Percentiles rank a stretch among this genome's conserved stretches.
Conservation (phyloP, 2,113 vertebrate genomes). For the Sander lucioperca region DNA sequence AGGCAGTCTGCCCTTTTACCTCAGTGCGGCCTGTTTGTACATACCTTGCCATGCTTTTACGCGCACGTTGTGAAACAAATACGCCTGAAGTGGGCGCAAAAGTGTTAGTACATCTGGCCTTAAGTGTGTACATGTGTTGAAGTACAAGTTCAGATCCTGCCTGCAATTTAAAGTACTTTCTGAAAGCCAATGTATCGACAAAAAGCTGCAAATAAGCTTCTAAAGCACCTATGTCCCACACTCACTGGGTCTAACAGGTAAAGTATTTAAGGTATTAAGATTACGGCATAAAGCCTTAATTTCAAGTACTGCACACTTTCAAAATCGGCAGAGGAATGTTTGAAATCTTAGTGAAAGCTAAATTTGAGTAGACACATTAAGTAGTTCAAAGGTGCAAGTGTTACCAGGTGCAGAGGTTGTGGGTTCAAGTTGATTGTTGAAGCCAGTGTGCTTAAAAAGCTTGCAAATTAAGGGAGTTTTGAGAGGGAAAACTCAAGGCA, state of each 20-base stretch:
- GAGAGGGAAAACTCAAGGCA: neutral
- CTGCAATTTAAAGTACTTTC: neutral
- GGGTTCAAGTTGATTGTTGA: neutral
- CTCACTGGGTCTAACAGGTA: neutral
- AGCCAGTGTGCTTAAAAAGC: neutral
- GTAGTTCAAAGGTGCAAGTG: slow-evolving; percentile 4
- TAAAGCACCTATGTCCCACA: neutral
- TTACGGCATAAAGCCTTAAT: neutral
- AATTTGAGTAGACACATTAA: neutral
- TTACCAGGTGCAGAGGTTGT: neutral
- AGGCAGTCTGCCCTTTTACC: too few relatives aligned
- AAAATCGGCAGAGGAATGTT: neutral
- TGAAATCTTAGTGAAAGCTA: neutral
- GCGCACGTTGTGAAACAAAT: too few relatives aligned
- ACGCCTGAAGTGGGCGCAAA: too few relatives aligned
- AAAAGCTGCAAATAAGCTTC: neutral
- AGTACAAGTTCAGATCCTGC: neutral
- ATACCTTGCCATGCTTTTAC: too few relatives aligned
- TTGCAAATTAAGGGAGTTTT: neutral
- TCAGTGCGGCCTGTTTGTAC: too few relatives aligned
- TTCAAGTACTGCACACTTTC: neutral
- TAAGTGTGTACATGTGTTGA: neutral
- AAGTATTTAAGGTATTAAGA: neutral
- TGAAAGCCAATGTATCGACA: neutral
- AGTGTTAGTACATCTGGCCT: too few relatives aligned